These are phyloP conservation scores for Latrodectus geometricus DNA, from an alignment of 1,140 invertebrate species.

Conservation along the genomic window DNA sequence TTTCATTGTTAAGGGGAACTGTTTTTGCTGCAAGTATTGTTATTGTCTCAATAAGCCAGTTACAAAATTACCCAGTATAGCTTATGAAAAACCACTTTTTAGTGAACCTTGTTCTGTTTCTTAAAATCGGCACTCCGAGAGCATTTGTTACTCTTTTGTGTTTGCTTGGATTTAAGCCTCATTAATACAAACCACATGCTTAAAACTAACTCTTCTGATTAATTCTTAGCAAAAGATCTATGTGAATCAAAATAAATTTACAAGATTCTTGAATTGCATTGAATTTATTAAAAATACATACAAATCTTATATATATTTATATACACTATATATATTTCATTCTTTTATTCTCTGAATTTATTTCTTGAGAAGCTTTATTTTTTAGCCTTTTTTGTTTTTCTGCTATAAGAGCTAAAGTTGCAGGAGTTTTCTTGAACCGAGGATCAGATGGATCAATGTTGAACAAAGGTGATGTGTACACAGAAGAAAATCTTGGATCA, in stretches of 20 bases:
- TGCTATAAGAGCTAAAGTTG: slow-evolving; percentile 82
- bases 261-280: not conserved
- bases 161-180: too few relatives aligned
- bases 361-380: not conserved
- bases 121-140: too few relatives aligned
- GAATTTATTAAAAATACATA: not conserved
- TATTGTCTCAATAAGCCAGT: too few relatives aligned
- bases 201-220: not conserved
- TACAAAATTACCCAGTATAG: too few relatives aligned
- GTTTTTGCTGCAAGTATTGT: too few relatives aligned
- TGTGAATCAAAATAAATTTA: not conserved
- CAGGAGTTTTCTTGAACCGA: slow-evolving; percentile 90
- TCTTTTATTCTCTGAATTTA: not conserved
- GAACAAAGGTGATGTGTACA: slow-evolving; percentile 87
- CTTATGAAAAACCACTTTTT: too few relatives aligned
- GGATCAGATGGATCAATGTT: slow-evolving; percentile 94
- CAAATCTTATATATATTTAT: not conserved
- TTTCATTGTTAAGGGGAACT: too few relatives aligned
- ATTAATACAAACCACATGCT: too few relatives aligned
- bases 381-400: slow-evolving; percentile 82
- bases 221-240: not conserved
- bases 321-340: not conserved
- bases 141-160: too few relatives aligned
- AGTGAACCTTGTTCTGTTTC: too few relatives aligned
- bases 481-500: slow-evolving; percentile 84